Percentiles rank a stretch among this genome's conserved stretches.
phyloP scores from a whole-genome alignment of 2,888 invertebrate species.

The Drosophila imparisetae region DNA sequence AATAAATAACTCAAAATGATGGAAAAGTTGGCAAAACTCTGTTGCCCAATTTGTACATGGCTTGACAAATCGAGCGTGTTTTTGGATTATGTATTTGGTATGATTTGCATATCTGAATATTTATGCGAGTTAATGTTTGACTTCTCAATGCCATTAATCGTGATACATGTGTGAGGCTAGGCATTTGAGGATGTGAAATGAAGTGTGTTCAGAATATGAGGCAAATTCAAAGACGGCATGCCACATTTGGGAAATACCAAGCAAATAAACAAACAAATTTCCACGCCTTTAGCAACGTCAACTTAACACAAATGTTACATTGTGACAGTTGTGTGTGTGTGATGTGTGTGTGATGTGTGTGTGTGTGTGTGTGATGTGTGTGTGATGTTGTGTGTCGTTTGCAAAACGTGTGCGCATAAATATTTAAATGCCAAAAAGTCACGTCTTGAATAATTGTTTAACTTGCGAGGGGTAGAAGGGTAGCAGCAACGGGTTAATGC shows the following conservation, averaged over 20 bases:
- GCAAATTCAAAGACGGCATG: constrained; percentile 21
- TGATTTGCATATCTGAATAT: background rate
- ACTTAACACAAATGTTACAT: constrained; percentile 50
- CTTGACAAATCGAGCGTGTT: background rate
- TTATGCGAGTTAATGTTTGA: background rate
- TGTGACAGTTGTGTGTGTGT: constrained; percentile 41
- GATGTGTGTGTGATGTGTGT: constrained; percentile 8
- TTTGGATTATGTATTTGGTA: background rate
- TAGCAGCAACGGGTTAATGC: constrained; percentile 31
- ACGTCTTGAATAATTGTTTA: constrained; percentile 78
- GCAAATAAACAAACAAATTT: constrained; percentile 34
- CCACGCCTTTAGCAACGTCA: constrained; percentile 27
- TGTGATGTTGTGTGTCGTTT: constrained; percentile 29
- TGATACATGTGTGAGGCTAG: background rate
- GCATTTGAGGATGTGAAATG: background rate
- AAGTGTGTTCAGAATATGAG: constrained; percentile 22
- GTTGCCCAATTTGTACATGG: background rate
- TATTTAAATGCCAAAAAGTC: constrained; percentile 79
- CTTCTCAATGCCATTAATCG: background rate
- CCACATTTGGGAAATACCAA: constrained; percentile 26
- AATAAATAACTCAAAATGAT: background rate
- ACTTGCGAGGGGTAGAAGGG: constrained; percentile 46
- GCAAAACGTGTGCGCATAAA: constrained; percentile 72
- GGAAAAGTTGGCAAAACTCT: background rate
- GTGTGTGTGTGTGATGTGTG: constrained; percentile 5